Evolutionary conservation across 2,888 invertebrate genomes (phyloP).

Genomic region (Pristionchus arcanus): DNA sequence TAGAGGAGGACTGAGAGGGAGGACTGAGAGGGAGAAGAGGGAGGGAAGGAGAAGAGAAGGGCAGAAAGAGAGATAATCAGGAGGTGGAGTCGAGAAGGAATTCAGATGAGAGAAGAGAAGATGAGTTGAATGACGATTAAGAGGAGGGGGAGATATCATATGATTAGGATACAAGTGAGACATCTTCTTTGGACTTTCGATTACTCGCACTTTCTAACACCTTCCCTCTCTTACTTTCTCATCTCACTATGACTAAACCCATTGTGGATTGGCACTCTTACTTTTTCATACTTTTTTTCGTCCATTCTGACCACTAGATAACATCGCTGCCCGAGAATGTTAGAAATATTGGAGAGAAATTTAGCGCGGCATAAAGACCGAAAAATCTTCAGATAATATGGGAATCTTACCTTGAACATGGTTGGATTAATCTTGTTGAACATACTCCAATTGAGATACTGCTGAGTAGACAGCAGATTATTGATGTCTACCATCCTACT

Average conservation of each 20-base stretch:
- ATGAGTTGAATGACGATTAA: not conserved
- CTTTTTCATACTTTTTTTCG: not conserved
- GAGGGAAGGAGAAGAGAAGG: slow-evolving; percentile 8
- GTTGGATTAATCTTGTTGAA: slow-evolving; percentile 70
- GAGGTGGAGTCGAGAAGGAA: slow-evolving; percentile 26
- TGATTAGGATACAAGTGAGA: not conserved
- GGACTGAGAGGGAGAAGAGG: not conserved
- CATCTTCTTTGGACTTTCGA: slow-evolving; percentile 4
- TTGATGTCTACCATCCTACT: slow-evolving; percentile 57
- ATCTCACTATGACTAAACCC: not conserved
- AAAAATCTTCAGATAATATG: not conserved
- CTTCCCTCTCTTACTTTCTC: not conserved
- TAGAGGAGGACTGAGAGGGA: not conserved
- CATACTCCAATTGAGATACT: slow-evolving; percentile 71
- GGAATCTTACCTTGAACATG: slow-evolving; percentile 54
- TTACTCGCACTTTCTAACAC: not conserved
- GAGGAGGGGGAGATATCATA: not conserved
- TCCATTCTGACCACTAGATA: not conserved
- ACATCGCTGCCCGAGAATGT: no score
- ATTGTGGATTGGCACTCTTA: not conserved
- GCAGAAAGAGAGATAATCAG: slow-evolving; percentile 30
- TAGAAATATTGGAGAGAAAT: not conserved
- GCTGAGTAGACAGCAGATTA: slow-evolving; percentile 67
- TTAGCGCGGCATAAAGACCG: not conserved
- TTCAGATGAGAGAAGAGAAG: not conserved